Evolutionary conservation across 2,888 invertebrate genomes (phyloP), one percentile per base, ranked within the genome.

Genomic region (Perizoma flavofasciatum): DNA sequence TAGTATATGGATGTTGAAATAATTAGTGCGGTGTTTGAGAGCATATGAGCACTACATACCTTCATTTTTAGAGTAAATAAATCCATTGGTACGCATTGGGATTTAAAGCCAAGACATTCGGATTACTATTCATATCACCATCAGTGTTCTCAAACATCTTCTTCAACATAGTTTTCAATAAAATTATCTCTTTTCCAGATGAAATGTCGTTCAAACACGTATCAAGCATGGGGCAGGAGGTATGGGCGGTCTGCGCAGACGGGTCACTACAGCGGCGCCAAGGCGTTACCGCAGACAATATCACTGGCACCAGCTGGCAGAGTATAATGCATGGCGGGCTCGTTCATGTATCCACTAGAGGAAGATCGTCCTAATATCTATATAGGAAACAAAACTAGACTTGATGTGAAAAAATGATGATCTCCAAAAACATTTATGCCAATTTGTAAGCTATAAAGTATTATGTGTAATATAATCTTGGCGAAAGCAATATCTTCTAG

Each of bases 271-370:
- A 95, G 65, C 93, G 95, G 61, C 93, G 98, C 55, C 93, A 95
- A 65, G 97, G 97, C 11, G 94, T 97, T 41, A 95, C 96, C 8
- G 82, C 89, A 47, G 94, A 94, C 41, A 95, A 95, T 88, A 95
- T 95, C 3, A 93, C 94, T 56, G 98, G 98, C 50, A 93, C 94
- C 37, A 95, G 95, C 35, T 98, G 98, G 98, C 95, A 95, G 74
- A 88, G 93, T 46, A 95, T 96, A 39, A 94, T 96, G 49, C 65
- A 78, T 33, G 83, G 94, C 66, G 88, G 89, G 70, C 64, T 86
- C n/a, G 78, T 82, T 1, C 86, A 92, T 56, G 87, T 88, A 10
- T 79, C 89, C 0, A 83, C 87, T 3, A 81, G 91, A 52, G 88
- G 83, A 11, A 74, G 67, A 41, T 57, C 66, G n/a, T 52, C 63